A percentile compares a stretch with the other conserved stretches of the same genome.
These are phyloP conservation scores for Thymelicus sylvestris DNA, from an alignment of 2,888 invertebrate species.

Conservation along the genomic window DNA sequence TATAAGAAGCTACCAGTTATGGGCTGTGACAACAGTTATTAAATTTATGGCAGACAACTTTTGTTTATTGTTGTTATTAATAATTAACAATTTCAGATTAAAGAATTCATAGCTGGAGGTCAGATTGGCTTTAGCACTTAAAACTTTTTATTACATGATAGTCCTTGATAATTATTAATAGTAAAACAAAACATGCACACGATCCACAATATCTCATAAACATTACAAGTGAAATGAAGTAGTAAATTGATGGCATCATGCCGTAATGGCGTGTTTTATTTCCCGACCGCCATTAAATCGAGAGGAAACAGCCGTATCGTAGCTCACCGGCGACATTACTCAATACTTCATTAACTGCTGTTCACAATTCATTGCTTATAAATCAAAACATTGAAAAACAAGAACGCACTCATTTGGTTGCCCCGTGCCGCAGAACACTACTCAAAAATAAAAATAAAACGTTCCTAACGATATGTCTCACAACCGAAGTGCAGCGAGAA, in stretches of 20 bases:
- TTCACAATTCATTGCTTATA: slow-evolving; percentile 73
- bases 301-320: slow-evolving; percentile 48
- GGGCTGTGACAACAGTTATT: too few relatives aligned
- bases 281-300: slow-evolving; percentile 47
- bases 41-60: too few relatives aligned
- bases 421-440: slow-evolving; percentile 63
- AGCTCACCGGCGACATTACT: slow-evolving; percentile 65
- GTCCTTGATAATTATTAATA: too few relatives aligned
- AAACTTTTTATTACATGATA: too few relatives aligned
- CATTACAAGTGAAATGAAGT: slow-evolving; percentile 38
- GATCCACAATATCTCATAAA: slow-evolving; percentile 30
- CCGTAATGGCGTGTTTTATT: slow-evolving; percentile 30
- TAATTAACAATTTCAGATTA: too few relatives aligned
- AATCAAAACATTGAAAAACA: slow-evolving; percentile 69
- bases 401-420: slow-evolving; percentile 68
- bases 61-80: too few relatives aligned
- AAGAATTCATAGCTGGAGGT: too few relatives aligned
- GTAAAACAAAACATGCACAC: background rate
- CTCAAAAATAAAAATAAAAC: slow-evolving; percentile 50
- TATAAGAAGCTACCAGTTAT: too few relatives aligned
- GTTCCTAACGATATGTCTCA: slow-evolving; percentile 14
- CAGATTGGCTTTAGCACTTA: too few relatives aligned
- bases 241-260: slow-evolving; percentile 35
- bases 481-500: background rate
- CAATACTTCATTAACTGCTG: slow-evolving; percentile 72